phyloP scores from a whole-genome alignment of 2,113 vertebrate species.

The Neofelis nebulosa region DNA sequence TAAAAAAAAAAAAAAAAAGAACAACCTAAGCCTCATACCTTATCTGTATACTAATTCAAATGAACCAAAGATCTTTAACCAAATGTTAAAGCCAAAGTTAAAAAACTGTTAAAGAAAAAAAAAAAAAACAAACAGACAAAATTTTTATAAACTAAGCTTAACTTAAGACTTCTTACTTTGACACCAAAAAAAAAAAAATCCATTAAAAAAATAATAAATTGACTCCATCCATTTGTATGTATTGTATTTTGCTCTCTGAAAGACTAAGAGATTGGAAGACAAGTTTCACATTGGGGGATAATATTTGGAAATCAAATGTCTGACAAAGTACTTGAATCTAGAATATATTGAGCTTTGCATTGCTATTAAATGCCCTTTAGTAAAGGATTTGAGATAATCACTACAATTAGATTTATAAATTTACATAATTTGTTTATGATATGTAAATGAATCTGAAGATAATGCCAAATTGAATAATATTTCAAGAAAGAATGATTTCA shows the following conservation, averaged over 20 bases:
- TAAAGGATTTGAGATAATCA: neutral
- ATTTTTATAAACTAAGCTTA: neutral
- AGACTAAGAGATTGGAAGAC: neutral
- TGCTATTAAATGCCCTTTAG: neutral
- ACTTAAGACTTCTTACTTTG: neutral
- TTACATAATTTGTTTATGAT: conserved; percentile 14
- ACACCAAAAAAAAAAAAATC: neutral
- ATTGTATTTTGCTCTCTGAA: neutral
- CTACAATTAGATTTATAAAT: neutral
- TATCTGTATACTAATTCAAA: neutral
- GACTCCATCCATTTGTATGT: too few species aligned
- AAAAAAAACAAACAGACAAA: neutral
- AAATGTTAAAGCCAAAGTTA: neutral
- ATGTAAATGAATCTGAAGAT: neutral
- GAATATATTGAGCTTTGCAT: neutral
- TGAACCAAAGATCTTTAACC: neutral
- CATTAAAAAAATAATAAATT: too few species aligned
- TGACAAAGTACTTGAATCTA: neutral
- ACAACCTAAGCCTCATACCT: neutral
- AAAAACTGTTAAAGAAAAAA: neutral
- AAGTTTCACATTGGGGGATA: neutral
- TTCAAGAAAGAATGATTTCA: neutral
- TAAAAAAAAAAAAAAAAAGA: neutral
- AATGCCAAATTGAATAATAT: neutral
- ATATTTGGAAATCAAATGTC: neutral